These are phyloP conservation scores for Mythimna lalbum DNA, from an alignment of 2,888 invertebrate species.

Conservation along the genomic window DNA sequence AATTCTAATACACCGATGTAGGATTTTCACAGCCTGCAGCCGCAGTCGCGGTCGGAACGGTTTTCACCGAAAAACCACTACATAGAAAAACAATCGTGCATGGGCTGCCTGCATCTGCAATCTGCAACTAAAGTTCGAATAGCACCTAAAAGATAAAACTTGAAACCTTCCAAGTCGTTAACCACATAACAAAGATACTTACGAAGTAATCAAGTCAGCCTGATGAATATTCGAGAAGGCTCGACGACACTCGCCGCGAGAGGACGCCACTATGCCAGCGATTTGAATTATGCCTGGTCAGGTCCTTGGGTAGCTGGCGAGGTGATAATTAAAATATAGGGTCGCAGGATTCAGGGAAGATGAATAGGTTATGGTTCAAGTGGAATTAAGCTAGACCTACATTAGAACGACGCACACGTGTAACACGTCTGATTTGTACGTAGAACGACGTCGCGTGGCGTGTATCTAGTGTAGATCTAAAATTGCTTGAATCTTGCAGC, in stretches of 20 bases:
- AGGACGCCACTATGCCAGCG: constrained; percentile 78
- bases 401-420: too few species aligned
- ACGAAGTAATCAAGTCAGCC: constrained; percentile 77
- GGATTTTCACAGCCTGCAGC: too few species aligned
- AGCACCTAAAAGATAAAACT: neutral
- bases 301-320: constrained; percentile 67
- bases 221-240: constrained; percentile 87
- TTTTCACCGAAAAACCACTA: too few species aligned
- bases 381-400: neutral
- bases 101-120: too few species aligned
- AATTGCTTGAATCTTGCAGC: too few species aligned
- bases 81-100: too few species aligned
- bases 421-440: too few species aligned
- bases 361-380: neutral
- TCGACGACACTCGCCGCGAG: constrained; percentile 71
- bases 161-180: constrained; percentile 23
- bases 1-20: too few species aligned
- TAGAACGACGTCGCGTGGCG: too few species aligned
- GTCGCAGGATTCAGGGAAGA: constrained; percentile 20
- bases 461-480: too few species aligned
- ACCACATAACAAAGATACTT: constrained; percentile 57
- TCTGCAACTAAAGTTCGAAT: too few species aligned
- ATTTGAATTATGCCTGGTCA: constrained; percentile 84
- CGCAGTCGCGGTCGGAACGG: too few species aligned
- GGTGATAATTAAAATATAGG: constrained; percentile 70